Evolutionary conservation across 2,797 vertebrate species (phyloP).

Genomic region (Dallia pectoralis): DNA sequence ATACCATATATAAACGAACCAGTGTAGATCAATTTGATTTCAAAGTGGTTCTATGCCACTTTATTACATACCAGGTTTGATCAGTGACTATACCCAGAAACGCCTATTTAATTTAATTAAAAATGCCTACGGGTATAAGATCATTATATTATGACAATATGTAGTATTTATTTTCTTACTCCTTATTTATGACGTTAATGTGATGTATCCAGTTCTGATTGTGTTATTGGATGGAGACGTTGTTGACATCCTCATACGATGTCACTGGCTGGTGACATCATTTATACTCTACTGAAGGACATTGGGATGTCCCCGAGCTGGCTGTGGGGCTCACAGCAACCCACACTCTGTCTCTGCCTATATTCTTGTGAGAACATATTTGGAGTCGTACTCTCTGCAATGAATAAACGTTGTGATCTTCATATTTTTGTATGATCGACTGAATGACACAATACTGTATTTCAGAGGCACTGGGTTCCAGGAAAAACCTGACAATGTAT

Average conservation of each 20-base stretch:
- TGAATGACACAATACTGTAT: no score
- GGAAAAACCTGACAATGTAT: neutral
- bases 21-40: neutral
- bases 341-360: slow-evolving; percentile 43
- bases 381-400: slow-evolving; percentile 17
- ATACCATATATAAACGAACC: neutral
- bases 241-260: neutral
- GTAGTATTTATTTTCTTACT: slow-evolving; percentile 68
- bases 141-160: neutral
- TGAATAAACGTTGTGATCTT: slow-evolving; percentile 44
- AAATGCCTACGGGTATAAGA: neutral
- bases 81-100: slow-evolving; percentile 14
- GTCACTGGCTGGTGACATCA: neutral
- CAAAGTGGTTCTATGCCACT: neutral
- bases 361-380: slow-evolving; percentile 10
- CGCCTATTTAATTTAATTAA: slow-evolving; percentile 8
- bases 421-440: slow-evolving; percentile 13
- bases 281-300: slow-evolving; percentile 2
- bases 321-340: slow-evolving; percentile 60
- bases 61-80: neutral
- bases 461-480: no score
- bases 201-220: slow-evolving; percentile 36
- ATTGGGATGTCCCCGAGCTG: slow-evolving; percentile 68
- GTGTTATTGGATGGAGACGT: neutral
- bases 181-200: slow-evolving; percentile 58